Conservation (phyloP, 2,888 invertebrate genomes). For the Temnothorax ravouxi region DNA sequence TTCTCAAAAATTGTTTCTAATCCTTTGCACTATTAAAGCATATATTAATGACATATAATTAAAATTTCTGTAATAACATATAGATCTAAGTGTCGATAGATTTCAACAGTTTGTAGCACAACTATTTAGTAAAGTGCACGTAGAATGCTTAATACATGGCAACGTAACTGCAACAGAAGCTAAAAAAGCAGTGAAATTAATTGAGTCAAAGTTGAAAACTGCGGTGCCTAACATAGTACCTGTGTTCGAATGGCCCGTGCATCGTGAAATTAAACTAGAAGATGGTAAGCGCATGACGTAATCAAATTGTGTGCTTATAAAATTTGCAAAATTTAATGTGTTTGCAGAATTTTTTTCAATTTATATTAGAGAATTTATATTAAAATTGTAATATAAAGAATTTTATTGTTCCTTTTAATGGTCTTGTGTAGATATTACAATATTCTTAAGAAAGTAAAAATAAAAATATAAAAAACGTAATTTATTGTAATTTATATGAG, state of each 20-base stretch:
- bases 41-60: neutral
- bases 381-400: neutral
- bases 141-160: constrained; percentile 96
- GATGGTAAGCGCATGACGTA: constrained; percentile 88
- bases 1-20: constrained; percentile 17
- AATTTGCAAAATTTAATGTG: neutral
- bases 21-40: neutral
- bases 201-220: constrained; percentile 89
- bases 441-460: neutral
- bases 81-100: constrained; percentile 93
- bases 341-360: neutral
- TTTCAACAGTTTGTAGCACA: constrained; percentile 93
- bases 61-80: constrained; percentile 58
- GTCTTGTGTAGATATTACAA: neutral
- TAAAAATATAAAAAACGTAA: neutral
- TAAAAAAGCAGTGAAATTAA: constrained; percentile 89
- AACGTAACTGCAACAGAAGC: constrained; percentile 93
- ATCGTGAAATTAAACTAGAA: constrained; percentile 95
- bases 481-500: too few species aligned
- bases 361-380: neutral
- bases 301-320: neutral
- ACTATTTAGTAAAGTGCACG: constrained; percentile 93
- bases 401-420: neutral
- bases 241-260: constrained; percentile 92
- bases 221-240: constrained; percentile 87